Evolutionary conservation across 2,113 vertebrate species (phyloP).

Genomic region (Hippocampus abdominalis): DNA sequence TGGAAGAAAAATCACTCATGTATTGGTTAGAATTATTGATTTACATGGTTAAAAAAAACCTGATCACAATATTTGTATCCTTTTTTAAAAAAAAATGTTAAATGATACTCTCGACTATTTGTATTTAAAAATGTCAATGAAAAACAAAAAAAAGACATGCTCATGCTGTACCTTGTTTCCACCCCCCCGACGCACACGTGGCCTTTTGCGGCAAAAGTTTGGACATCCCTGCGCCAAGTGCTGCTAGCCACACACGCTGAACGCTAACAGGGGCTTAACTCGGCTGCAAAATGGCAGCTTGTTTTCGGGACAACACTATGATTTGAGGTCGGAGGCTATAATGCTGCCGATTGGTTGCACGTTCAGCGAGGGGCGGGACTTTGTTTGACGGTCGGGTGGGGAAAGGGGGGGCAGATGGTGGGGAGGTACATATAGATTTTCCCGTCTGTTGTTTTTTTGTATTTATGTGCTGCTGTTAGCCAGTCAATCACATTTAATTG

Average conservation of each 20-base stretch:
- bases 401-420: neutral
- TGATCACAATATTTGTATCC: too few relatives aligned
- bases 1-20: too few relatives aligned
- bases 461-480: constrained; percentile 97
- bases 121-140: too few relatives aligned
- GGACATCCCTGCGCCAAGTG: neutral
- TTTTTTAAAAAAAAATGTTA: too few relatives aligned
- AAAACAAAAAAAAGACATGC: too few relatives aligned
- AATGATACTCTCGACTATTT: too few relatives aligned
- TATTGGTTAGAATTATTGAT: too few relatives aligned
- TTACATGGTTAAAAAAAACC: too few relatives aligned
- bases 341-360: constrained; percentile 90
- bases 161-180: too few relatives aligned
- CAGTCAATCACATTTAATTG: constrained; percentile 99
- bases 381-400: constrained; percentile 76
- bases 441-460: constrained; percentile 99
- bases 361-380: constrained; percentile 65
- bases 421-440: constrained; percentile 99
- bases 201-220: neutral
- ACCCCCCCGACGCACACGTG: too few relatives aligned
- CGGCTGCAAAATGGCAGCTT: too few relatives aligned
- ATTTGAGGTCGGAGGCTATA: constrained; percentile 83
- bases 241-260: neutral
- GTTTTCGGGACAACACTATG: constrained; percentile 77
- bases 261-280: neutral